Evolutionary conservation across 2,888 invertebrate species (phyloP).

Genomic region (Drosophila buzzatii): DNA sequence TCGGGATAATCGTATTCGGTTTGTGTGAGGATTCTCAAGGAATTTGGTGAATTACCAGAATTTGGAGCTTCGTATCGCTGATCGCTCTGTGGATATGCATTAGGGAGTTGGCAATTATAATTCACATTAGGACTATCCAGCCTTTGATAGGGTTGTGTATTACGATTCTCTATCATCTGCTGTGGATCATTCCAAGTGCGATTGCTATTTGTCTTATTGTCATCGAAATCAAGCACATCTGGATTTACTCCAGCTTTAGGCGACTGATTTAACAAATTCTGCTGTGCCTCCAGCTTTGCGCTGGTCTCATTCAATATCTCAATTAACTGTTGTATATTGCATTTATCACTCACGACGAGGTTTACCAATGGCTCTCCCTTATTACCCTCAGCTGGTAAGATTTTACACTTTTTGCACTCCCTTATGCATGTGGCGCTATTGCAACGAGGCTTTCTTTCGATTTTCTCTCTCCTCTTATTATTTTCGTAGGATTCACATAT

Average conservation of each 20-base stretch:
- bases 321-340: neutral
- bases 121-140: neutral
- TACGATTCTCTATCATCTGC: neutral
- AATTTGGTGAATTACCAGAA: no score
- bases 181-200: neutral
- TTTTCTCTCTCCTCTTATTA: no score
- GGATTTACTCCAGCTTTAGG: neutral
- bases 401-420: constrained; percentile 8
- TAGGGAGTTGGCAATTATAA: neutral
- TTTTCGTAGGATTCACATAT: neutral
- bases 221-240: neutral
- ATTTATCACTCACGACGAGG: constrained; percentile 31
- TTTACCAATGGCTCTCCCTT: neutral
- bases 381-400: neutral
- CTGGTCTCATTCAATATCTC: neutral
- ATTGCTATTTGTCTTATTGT: neutral
- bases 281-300: neutral
- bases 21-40: neutral
- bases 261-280: no score
- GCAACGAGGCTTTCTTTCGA: neutral
- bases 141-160: neutral
- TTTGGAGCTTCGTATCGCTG: neutral
- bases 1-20: neutral
- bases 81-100: neutral
- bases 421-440: neutral